Evolutionary conservation across 2,113 vertebrate species (phyloP).

Genomic region (Sarotherodon lohbergeri): DNA sequence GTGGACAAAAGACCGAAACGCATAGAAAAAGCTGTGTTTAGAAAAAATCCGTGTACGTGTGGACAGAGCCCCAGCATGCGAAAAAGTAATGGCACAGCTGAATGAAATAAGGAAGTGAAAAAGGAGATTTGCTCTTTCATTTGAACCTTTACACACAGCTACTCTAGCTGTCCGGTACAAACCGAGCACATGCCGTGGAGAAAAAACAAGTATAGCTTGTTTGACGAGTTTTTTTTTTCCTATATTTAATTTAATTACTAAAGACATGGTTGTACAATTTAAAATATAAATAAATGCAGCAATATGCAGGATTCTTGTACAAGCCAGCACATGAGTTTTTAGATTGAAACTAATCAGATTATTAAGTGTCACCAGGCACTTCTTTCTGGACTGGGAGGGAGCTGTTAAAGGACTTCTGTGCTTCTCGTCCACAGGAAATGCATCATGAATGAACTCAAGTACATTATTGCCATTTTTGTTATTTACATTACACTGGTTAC

Average conservation of each 20-base stretch:
- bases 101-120: background rate
- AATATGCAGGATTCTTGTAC: background rate
- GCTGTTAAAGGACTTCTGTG: background rate
- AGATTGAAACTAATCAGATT: background rate
- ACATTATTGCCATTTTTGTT: background rate
- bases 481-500: background rate
- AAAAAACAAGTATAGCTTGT: background rate
- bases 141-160: background rate
- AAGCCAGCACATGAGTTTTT: background rate
- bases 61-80: background rate
- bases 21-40: too few relatives aligned
- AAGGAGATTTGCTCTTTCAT: background rate
- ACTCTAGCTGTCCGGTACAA: background rate
- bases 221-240: background rate
- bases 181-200: background rate
- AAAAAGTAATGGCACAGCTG: background rate
- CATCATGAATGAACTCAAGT: background rate
- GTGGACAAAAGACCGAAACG: background rate
- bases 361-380: background rate
- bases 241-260: background rate
- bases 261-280: background rate
- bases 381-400: background rate
- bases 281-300: background rate
- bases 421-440: background rate
- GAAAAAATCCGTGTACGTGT: background rate